phyloP scores from a whole-genome alignment of 2,888 invertebrate genomes.

The Cerceris ruficornis region DNA sequence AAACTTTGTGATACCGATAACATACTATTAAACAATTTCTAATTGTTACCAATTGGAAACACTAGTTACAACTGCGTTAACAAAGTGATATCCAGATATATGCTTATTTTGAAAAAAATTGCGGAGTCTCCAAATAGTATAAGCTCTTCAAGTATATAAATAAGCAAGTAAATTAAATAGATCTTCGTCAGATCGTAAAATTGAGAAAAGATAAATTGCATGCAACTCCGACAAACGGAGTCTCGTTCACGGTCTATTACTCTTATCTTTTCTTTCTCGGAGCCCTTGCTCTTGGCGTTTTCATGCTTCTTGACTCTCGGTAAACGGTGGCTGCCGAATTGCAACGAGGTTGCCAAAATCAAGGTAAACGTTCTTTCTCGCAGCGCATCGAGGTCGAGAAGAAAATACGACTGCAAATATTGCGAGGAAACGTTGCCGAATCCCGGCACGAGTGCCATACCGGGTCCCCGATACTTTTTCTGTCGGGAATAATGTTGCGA shows the following conservation, averaged over 20 bases:
- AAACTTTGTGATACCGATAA: no score
- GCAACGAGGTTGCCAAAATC: conserved; percentile 10
- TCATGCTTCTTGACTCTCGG: conserved; percentile 5
- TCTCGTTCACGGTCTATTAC: background rate
- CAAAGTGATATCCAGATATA: no score
- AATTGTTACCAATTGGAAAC: no score
- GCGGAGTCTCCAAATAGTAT: no score
- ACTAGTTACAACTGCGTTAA: no score
- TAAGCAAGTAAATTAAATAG: background rate
- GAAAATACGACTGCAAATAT: conserved; percentile 28
- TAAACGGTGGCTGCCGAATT: background rate
- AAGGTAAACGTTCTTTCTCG: background rate
- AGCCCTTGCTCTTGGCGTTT: background rate
- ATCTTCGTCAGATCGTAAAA: background rate
- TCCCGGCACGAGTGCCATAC: conserved; percentile 17
- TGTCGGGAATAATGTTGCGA: conserved; percentile 15
- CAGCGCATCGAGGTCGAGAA: background rate
- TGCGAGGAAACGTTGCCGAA: conserved; percentile 28
- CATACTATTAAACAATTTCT: no score
- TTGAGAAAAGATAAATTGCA: no score
- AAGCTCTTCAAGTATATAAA: no score
- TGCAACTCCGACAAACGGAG: no score
- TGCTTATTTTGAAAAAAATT: no score
- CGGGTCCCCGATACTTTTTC: background rate
- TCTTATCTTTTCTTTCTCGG: background rate